Percentiles rank a stretch among this genome's conserved stretches.
phyloP scores from a whole-genome alignment of 2,797 vertebrate species.

The Aplochiton taeniatus region DNA sequence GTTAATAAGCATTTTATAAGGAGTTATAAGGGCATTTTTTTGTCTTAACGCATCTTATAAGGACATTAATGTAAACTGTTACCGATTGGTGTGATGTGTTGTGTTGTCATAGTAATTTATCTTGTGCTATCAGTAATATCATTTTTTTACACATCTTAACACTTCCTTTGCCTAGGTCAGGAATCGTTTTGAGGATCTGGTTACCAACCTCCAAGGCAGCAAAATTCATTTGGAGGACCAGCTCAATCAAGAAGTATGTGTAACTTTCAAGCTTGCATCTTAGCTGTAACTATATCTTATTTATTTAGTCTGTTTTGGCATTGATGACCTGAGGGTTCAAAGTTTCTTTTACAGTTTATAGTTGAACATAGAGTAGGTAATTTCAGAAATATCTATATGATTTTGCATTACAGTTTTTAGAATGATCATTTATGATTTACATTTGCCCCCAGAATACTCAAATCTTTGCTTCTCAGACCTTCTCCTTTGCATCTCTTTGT shows the following conservation, averaged over 20 bases:
- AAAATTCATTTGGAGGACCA: slow-evolving; percentile 86
- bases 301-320: slow-evolving; percentile 10
- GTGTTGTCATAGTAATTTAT: neutral
- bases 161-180: slow-evolving; percentile 72
- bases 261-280: neutral
- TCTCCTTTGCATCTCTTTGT: neutral
- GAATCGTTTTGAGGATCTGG: slow-evolving; percentile 82
- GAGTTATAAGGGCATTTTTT: too few relatives aligned
- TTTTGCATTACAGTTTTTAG: too few relatives aligned
- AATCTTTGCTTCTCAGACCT: neutral
- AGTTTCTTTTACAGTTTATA: too few relatives aligned
- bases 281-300: neutral
- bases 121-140: neutral
- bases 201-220: slow-evolving; percentile 80
- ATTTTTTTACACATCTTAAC: neutral
- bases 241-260: slow-evolving; percentile 72
- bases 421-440: too few relatives aligned
- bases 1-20: too few relatives aligned
- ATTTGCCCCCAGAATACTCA: neutral
- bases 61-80: too few relatives aligned
- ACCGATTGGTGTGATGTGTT: neutral
- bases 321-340: too few relatives aligned
- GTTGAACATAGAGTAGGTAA: too few relatives aligned
- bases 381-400: too few relatives aligned
- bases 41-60: too few relatives aligned